phyloP scores from a whole-genome alignment of 2,113 vertebrate species.

The Triplophysa siluroides region DNA sequence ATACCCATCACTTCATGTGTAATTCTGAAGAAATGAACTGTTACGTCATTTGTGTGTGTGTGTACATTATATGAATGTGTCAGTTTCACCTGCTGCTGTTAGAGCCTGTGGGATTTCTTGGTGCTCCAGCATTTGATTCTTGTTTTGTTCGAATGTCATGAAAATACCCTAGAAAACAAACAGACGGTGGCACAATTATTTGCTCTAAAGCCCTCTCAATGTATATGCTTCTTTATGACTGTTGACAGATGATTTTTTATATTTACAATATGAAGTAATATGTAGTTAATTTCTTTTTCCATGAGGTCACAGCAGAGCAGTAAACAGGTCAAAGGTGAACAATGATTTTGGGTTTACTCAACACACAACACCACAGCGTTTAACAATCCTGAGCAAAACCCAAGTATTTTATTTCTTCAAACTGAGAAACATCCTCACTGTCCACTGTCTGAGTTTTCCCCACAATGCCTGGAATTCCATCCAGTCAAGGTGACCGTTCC shows the following conservation, averaged over 20 bases:
- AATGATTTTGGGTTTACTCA: not conserved
- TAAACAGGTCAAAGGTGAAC: not conserved
- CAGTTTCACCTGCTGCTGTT: conserved; percentile 69
- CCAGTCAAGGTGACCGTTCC: conserved; percentile 65
- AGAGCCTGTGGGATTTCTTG: conserved; percentile 66
- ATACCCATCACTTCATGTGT: no score
- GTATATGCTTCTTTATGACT: no score
- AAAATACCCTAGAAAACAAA: conserved; percentile 69
- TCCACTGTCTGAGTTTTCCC: conserved; percentile 72
- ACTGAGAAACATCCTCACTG: conserved; percentile 58
- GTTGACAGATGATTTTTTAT: no score
- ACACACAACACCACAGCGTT: not conserved
- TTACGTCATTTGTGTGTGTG: not conserved
- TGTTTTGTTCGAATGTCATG: conserved; percentile 68
- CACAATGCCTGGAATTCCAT: conserved; percentile 66
- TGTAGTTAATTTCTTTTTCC: no score
- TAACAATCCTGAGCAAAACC: not conserved
- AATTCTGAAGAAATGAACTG: not conserved
- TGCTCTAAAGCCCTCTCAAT: no score
- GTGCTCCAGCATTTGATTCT: conserved; percentile 64
- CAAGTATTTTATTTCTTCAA: no score
- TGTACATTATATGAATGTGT: not conserved
- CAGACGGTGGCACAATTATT: not conserved
- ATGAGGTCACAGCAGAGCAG: not conserved
- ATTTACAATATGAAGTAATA: no score